Evolutionary conservation across 2,797 vertebrate species (phyloP).

Genomic region (Helicolenus hilgendorfi): DNA sequence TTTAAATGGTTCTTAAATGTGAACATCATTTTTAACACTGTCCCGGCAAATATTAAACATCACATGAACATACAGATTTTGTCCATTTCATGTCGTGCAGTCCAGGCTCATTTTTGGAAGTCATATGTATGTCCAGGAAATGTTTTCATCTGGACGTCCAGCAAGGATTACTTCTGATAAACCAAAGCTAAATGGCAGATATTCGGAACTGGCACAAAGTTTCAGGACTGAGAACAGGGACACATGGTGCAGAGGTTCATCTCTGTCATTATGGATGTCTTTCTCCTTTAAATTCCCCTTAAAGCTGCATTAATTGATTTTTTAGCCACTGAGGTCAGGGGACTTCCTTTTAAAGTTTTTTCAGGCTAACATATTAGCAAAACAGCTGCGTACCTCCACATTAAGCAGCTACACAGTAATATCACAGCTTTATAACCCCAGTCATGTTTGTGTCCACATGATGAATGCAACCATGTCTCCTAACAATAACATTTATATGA

Average conservation of each 20-base stretch:
- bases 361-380: neutral
- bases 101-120: neutral
- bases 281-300: neutral
- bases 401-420: neutral
- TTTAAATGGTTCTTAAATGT: neutral
- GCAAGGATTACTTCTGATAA: neutral
- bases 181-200: neutral
- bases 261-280: neutral
- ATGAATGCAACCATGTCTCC: neutral
- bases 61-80: neutral
- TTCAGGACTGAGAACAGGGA: too few relatives aligned
- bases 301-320: neutral
- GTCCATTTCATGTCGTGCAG: neutral
- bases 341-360: neutral
- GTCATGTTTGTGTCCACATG: neutral
- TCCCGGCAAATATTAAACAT: neutral
- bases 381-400: neutral
- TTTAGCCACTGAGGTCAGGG: neutral
- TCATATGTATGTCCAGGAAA: neutral
- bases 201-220: neutral
- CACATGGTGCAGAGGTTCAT: neutral
- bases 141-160: neutral
- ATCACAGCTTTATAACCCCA: neutral
- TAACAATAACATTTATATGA: neutral
- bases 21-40: neutral